A percentile compares a stretch with the other conserved stretches of the same genome.
Evolutionary conservation across 2,888 invertebrate genomes (phyloP).

Genomic region (Carpatolechia fugitivella): DNA sequence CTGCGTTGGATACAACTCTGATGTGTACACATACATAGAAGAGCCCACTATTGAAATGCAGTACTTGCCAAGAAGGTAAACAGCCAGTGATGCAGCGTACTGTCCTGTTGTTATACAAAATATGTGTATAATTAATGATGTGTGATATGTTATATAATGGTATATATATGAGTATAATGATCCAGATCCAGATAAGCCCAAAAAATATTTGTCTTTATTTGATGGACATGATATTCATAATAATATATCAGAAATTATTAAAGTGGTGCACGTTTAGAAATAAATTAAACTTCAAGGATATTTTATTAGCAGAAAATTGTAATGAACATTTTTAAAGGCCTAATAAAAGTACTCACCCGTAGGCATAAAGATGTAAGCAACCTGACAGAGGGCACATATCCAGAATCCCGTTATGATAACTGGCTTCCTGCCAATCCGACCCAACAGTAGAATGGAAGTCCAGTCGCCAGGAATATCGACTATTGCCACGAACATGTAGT

Average conservation of each 20-base stretch:
- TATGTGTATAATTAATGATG: no score
- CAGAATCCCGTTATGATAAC: constrained; percentile 80
- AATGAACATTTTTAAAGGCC: no score
- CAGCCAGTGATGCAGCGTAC: constrained; percentile 49
- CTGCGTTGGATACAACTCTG: constrained; percentile 83
- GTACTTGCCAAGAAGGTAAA: constrained; percentile 80
- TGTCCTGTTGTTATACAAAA: no score
- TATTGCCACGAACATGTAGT: constrained; percentile 82
- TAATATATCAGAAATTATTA: no score
- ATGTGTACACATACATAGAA: constrained; percentile 80
- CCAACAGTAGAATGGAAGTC: constrained; percentile 79
- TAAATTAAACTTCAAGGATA: no score
- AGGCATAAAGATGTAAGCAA: constrained; percentile 72
- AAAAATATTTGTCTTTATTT: no score
- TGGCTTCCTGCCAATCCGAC: constrained; percentile 80
- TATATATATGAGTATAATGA: no score
- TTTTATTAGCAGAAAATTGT: no score
- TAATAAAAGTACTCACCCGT: constrained; percentile 44
- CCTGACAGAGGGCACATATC: constrained; percentile 73
- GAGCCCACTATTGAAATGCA: constrained; percentile 80
- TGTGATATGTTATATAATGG: no score
- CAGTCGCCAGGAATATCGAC: constrained; percentile 86
- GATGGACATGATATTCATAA: no score
- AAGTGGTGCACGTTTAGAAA: no score
- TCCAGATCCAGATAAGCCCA: no score